Conservation (phyloP, 30 jellyfish, hydroid and myxozoan genomes). For the Aurelia sp. region DNA sequence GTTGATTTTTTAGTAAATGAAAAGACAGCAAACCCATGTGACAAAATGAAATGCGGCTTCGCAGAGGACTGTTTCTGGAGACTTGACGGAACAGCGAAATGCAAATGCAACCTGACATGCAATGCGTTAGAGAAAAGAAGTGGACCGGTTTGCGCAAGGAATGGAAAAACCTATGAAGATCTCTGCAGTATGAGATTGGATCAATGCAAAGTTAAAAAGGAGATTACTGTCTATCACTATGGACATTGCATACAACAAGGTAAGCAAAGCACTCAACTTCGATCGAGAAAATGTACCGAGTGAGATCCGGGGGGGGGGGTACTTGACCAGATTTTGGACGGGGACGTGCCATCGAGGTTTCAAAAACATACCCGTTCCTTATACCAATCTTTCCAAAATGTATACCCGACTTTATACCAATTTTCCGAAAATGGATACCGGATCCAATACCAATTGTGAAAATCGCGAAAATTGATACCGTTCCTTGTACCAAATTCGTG, state of each 20-base stretch:
- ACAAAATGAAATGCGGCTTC: constrained; percentile 12
- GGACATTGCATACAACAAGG: constrained; percentile 77
- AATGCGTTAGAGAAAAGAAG: constrained; percentile 9
- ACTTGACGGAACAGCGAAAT: constrained; percentile 30
- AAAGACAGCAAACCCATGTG: too few relatives aligned
- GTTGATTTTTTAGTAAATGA: too few relatives aligned
- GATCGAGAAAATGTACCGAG: neutral
- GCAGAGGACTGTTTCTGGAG: constrained; percentile 3
- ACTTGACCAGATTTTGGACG: too few relatives aligned
- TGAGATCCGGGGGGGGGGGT: too few relatives aligned
- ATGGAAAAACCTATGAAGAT: constrained; percentile 63
- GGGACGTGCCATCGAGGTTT: too few relatives aligned
- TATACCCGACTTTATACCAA: too few relatives aligned
- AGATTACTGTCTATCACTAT: constrained; percentile 46
- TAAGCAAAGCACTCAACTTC: neutral
- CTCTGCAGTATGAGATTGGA: constrained; percentile 50
- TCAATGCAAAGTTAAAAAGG: constrained; percentile 54
- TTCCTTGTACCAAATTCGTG: too few relatives aligned
- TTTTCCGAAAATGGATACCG: too few relatives aligned
- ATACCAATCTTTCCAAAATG: too few relatives aligned
- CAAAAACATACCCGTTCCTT: too few relatives aligned
- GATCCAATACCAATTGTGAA: too few relatives aligned
- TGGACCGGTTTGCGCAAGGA: constrained; percentile 73
- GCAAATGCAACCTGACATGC: constrained; percentile 66
- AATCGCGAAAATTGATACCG: too few relatives aligned